Evolutionary conservation across 2,797 vertebrate genomes (phyloP), one percentile per base, ranked within the genome.

Genomic region (Pangasius krempfi): DNA sequence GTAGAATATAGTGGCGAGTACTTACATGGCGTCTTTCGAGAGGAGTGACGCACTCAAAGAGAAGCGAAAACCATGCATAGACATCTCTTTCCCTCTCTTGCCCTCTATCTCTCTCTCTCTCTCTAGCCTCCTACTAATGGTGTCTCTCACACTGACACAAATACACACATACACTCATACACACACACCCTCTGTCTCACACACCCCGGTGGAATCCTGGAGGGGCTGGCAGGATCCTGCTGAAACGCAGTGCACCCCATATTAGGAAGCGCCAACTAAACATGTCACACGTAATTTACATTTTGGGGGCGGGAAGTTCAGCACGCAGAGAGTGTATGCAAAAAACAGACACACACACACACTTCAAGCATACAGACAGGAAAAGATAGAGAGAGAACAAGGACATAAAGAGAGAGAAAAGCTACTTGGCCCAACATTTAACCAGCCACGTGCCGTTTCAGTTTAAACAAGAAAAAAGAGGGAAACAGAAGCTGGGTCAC

Each of bases 261-360:
- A 98, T 97, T 97, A 96, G 97, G 97, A 93, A 96, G 95, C 93
- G 90, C 93, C 94, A 92, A 96, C 95, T 95, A 96, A 96, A 96
- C 96, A 96, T 96, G 96, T 96, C 97, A 96, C 95, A 95, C 94
- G 93, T 96, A 95, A 97, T 97, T 97, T 96, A 97, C 95, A 97
- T 96, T 95, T 89, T 10, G 94, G 86, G 93, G 95, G 96, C 95
- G 93, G 94, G 94, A 95, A 95, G 94, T 95, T 96, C 94, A 94
- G 93, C 92, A 91, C 92, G 92, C 62, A 89, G 87, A 89, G 87
- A 86, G 88, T 91, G 89, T 90, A 90, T 89, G 82, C 70, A 88
- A 88, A 91, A 88, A 88, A 52, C 72, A 89, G 81, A 89, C 76
- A 86, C 86, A 92, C 80, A 91, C 92, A 94, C 91, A 82, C 84